Conservation (phyloP, 2,888 invertebrate genomes). For the Agrilus mali region DNA sequence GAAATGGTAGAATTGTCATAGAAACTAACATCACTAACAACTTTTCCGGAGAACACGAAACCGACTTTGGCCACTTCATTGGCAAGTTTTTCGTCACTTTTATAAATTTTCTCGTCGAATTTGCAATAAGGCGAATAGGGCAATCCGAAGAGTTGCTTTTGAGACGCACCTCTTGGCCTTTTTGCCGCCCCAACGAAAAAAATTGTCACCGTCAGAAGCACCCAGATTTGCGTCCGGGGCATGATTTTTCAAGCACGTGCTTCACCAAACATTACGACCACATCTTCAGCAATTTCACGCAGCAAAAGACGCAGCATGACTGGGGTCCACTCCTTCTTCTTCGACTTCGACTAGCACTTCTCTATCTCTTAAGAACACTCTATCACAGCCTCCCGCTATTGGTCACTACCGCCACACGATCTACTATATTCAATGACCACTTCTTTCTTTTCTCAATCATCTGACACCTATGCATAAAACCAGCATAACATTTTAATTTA, state of each 20-base stretch:
- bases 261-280: slow-evolving; percentile 15
- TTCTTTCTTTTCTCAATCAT: too few relatives aligned
- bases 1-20: slow-evolving; percentile 22
- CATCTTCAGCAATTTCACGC: slow-evolving; percentile 13
- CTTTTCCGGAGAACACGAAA: slow-evolving; percentile 31
- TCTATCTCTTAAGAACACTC: slow-evolving; percentile 28
- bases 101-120: slow-evolving; percentile 27
- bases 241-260: slow-evolving; percentile 11
- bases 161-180: slow-evolving; percentile 9
- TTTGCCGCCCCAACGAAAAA: slow-evolving; percentile 7
- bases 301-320: slow-evolving; percentile 28
- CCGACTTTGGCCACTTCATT: slow-evolving; percentile 22
- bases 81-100: slow-evolving; percentile 22
- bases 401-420: slow-evolving; percentile 24
- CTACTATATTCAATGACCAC: slow-evolving; percentile 16
- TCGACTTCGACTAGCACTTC: slow-evolving; percentile 23
- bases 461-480: too few relatives aligned
- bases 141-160: slow-evolving; percentile 13
- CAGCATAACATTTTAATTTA: too few relatives aligned
- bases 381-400: slow-evolving; percentile 27
- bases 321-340: slow-evolving; percentile 25
- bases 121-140: slow-evolving; percentile 27
- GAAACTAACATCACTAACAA: slow-evolving; percentile 24
- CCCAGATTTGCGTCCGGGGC: slow-evolving; percentile 10
- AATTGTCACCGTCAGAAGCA: slow-evolving; percentile 6